phyloP scores from a whole-genome alignment of 2,113 vertebrate genomes.

The Strix uralensis region DNA sequence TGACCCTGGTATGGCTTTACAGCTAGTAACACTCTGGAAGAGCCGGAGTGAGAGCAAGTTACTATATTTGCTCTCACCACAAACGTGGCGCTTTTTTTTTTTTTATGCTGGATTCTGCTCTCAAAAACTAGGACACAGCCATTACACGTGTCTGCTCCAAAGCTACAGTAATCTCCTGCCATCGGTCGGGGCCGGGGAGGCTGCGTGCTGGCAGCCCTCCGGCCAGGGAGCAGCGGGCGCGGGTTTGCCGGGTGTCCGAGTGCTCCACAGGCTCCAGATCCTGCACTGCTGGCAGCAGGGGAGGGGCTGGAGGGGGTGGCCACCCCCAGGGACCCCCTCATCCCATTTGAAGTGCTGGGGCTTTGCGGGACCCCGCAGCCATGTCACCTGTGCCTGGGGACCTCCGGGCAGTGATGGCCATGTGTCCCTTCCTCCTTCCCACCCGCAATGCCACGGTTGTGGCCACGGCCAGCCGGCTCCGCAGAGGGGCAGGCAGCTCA shows the following conservation, averaged over 20 bases:
- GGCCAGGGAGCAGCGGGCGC: accelerated
- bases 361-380: accelerated
- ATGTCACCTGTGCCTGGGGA: neutral
- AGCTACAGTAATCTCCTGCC: conserved; percentile 38
- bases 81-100: neutral
- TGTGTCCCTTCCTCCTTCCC: accelerated
- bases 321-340: accelerated
- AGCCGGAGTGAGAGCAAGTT: neutral
- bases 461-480: neutral
- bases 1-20: neutral
- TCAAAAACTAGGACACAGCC: conserved; percentile 48
- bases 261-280: accelerated
- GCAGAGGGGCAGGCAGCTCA: neutral
- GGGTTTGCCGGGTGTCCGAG: neutral
- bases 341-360: neutral
- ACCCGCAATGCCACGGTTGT: accelerated
- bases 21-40: neutral
- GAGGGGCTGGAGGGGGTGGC: neutral
- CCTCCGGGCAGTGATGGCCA: accelerated
- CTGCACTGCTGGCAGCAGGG: accelerated
- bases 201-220: accelerated
- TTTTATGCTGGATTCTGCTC: neutral
- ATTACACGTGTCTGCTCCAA: conserved; percentile 13
- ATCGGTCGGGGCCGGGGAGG: neutral
- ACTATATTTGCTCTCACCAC: neutral